Base-by-base conservation (phyloP, 2,888 invertebrate genomes). In the Nephrotoma guestfalica region DNA sequence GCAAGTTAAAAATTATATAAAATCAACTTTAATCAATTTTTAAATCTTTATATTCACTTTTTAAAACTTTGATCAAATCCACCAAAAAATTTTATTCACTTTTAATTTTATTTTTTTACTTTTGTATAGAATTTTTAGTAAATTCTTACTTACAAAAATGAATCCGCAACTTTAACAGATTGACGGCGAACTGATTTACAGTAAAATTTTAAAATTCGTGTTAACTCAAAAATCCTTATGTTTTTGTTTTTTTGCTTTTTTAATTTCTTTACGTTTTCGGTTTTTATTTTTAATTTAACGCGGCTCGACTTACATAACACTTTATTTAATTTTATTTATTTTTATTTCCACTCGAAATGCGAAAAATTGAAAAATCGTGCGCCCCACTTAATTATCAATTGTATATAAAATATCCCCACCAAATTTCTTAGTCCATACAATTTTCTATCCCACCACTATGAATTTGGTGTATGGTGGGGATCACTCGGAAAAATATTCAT, bases 151-250 rank as follows among this genome's bases (percentile, higher is more conserved):
- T 88, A 89, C 88, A 90, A 90, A 91, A 90, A 90, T 91, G 88
- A 88, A 91, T 92, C 91, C 91, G 91, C 92, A 92, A 91, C 91
- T 92, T 92, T 91, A 91, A 92, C 92, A 91, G 91, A 91, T 92
- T 91, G 91, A 91, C 91, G 91, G 91, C 92, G 92, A 92, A 92
- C 91, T 92, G 91, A 91, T 91, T 91, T 90, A 88, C 87, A 88
- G 87, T 86, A 88, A 88, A 88, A 89, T 30, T 43, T 42, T 85
- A 84, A 84, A 84, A 84, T 41, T 84, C 84, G 84, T 84, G 84
- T 84, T 84, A 84, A 84, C 84, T 84, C 84, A 71, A 71, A 71
- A 71, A 71, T 71, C 71, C 71, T 71, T 71, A 71, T 71, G 71
- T 71, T 71, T 71, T 71, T 57, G 51, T 57, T 71, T 71, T 30